phyloP scores from a whole-genome alignment of 2,113 vertebrate genomes.

The Callospermophilus lateralis region DNA sequence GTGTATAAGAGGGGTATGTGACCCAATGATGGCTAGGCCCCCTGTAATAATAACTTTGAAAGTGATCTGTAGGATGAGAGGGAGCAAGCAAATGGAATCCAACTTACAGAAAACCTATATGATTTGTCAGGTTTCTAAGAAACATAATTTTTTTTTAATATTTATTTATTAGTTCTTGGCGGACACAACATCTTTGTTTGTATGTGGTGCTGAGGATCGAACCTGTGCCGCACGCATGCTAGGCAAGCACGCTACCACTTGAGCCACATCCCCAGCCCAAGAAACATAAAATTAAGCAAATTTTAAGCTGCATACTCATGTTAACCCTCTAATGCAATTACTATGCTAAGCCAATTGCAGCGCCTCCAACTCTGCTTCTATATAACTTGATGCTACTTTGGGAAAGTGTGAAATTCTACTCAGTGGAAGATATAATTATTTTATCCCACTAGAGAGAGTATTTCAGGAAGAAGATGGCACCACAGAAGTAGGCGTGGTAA shows the following conservation, averaged over 20 bases:
- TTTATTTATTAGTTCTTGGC: too few relatives aligned
- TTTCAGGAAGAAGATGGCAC: constrained; percentile 5
- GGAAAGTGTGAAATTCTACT: constrained; percentile 19
- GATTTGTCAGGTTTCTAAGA: background rate
- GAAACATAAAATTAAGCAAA: constrained; percentile 33
- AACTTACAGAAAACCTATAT: background rate
- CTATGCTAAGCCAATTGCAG: background rate
- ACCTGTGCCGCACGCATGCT: too few relatives aligned
- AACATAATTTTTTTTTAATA: too few relatives aligned
- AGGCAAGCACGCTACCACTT: too few relatives aligned
- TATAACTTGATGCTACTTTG: background rate
- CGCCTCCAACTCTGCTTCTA: background rate
- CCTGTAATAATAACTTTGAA: background rate
- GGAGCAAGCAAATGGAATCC: background rate
- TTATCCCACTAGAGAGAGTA: background rate
- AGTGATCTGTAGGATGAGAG: background rate
- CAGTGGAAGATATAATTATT: constrained; percentile 4
- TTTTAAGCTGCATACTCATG: background rate
- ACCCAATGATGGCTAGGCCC: background rate
- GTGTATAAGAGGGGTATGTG: background rate
- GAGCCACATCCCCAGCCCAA: too few relatives aligned
- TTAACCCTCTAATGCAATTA: background rate
- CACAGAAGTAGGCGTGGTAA: background rate
- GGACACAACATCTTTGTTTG: too few relatives aligned
- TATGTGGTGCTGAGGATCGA: too few relatives aligned